Evolutionary conservation across 2,888 invertebrate genomes (phyloP).

Genomic region (Psylliodes chrysocephalus): DNA sequence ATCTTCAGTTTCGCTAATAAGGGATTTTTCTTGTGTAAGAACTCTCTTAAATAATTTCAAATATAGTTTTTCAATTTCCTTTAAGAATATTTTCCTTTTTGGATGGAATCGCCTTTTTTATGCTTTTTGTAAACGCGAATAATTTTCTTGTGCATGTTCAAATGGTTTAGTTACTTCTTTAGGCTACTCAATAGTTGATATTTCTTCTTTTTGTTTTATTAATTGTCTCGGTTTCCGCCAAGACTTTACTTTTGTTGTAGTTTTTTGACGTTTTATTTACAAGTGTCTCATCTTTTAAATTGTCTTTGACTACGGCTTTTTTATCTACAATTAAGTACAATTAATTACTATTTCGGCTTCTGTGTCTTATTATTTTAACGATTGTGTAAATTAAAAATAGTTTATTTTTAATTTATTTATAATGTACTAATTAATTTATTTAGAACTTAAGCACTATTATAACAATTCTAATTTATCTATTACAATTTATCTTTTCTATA

Average conservation of each 20-base stretch:
- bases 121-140: slow-evolving; percentile 1
- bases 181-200: slow-evolving; percentile 33
- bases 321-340: slow-evolving; percentile 61
- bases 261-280: not conserved
- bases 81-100: slow-evolving; percentile 72
- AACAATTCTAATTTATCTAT: too few species aligned
- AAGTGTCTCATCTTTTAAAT: slow-evolving; percentile 63
- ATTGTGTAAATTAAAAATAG: too few species aligned
- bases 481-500: too few species aligned
- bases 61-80: slow-evolving; percentile 63
- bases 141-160: slow-evolving; percentile 54
- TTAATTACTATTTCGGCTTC: slow-evolving; percentile 62
- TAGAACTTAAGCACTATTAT: too few species aligned
- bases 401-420: too few species aligned
- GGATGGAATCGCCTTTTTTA: slow-evolving; percentile 62
- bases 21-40: slow-evolving; percentile 10
- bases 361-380: slow-evolving; percentile 42
- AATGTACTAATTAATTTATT: too few species aligned
- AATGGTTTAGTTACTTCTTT: slow-evolving; percentile 19
- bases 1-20: slow-evolving; percentile 7
- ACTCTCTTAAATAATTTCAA: slow-evolving; percentile 25
- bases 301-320: slow-evolving; percentile 69
- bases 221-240: slow-evolving; percentile 24
- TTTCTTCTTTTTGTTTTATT: slow-evolving; percentile 50
- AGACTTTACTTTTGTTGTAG: slow-evolving; percentile 11